Evolutionary conservation across 2,797 vertebrate genomes (phyloP).

Genomic region (Typhlichthys subterraneus): DNA sequence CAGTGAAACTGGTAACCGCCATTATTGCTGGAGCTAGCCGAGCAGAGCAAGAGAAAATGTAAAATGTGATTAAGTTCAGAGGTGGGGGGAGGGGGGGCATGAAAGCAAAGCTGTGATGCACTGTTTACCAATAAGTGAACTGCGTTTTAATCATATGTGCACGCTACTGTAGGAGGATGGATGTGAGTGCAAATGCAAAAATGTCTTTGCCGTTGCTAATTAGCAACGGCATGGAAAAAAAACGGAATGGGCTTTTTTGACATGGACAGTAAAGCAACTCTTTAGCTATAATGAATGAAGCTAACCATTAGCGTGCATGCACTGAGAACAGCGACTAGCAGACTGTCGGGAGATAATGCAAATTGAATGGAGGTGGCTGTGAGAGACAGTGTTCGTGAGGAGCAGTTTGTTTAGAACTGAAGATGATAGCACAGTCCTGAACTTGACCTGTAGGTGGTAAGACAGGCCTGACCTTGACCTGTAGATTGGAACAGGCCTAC

Average conservation of each 20-base stretch:
- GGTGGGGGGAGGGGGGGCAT: conserved; percentile 6
- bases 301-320: conserved; percentile 49
- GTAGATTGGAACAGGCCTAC: too few species aligned
- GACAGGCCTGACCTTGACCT: too few species aligned
- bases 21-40: conserved; percentile 40
- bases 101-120: conserved; percentile 26
- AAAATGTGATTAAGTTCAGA: conserved; percentile 42
- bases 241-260: conserved; percentile 7
- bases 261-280: conserved; percentile 24
- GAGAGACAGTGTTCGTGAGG: conserved; percentile 45
- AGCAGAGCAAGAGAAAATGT: conserved; percentile 43
- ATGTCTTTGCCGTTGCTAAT: conserved; percentile 7
- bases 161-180: conserved; percentile 5
- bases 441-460: too few species aligned
- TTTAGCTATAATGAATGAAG: conserved; percentile 57
- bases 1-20: conserved; percentile 44
- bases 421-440: too few species aligned
- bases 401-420: neutral
- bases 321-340: conserved; percentile 32
- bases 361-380: conserved; percentile 34
- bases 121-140: conserved; percentile 23
- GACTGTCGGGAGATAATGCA: conserved; percentile 24
- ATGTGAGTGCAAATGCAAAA: conserved; percentile 23
- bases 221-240: conserved; percentile 1
- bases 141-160: conserved; percentile 50